Conservation (phyloP, 2,888 invertebrate genomes). For the Andrena flavipes region DNA sequence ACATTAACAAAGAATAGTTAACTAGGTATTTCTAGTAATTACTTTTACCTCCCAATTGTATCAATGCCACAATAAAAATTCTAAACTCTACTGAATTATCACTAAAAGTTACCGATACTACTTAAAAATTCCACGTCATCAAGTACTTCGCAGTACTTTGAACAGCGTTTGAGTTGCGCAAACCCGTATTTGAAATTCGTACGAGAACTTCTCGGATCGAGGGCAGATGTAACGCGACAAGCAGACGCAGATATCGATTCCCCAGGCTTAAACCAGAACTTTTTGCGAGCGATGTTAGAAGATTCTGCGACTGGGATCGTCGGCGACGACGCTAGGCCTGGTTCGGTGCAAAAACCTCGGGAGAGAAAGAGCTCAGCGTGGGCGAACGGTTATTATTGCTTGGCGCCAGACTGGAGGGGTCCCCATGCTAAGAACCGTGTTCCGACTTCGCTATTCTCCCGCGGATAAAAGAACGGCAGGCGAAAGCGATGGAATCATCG, state of each 20-base stretch:
- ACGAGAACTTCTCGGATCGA: neutral
- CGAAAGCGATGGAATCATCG: conserved; percentile 58
- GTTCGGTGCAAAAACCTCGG: conserved; percentile 66
- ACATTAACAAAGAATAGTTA: no score
- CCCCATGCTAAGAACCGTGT: conserved; percentile 63
- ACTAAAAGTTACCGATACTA: no score
- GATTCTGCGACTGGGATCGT: conserved; percentile 39
- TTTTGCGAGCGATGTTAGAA: conserved; percentile 29
- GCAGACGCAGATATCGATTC: conserved; percentile 60
- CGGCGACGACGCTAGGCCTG: conserved; percentile 14
- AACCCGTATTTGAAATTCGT: conserved; percentile 20
- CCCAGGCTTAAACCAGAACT: neutral
- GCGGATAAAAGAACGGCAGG: conserved; percentile 53
- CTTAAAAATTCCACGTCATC: no score
- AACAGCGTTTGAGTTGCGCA: neutral
- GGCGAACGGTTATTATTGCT: conserved; percentile 81
- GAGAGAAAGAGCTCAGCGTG: conserved; percentile 73
- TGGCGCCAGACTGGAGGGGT: conserved; percentile 77
- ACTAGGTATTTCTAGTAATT: no score
- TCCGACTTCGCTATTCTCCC: conserved; percentile 48
- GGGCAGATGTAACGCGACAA: conserved; percentile 23
- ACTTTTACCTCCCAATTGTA: no score
- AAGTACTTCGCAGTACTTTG: no score
- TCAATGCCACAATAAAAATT: no score
- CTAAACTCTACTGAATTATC: no score